These are phyloP conservation scores for Leiothrix lutea DNA, from an alignment of 2,113 vertebrate genomes.

Conservation along the genomic window DNA sequence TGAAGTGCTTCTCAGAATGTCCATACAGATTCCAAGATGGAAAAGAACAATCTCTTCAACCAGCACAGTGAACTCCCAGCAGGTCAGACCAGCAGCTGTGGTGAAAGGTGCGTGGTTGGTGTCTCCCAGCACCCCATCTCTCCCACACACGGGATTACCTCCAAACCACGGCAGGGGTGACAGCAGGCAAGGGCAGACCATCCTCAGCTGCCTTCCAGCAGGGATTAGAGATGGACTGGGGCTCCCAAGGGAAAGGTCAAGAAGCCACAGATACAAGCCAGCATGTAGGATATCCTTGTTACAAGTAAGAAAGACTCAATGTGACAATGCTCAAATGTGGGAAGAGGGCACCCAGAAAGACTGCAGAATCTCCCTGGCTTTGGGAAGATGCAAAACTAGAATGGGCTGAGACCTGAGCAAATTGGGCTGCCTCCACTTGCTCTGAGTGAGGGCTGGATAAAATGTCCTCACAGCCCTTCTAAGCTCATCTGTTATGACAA, in stretches of 20 bases:
- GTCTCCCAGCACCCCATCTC: neutral
- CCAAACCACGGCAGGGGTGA: rapidly evolving
- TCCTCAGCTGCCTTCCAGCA: neutral
- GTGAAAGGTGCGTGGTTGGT: neutral
- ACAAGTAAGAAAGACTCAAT: neutral
- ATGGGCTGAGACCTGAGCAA: neutral
- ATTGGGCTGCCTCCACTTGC: neutral
- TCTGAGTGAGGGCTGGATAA: neutral
- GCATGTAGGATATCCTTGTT: rapidly evolving
- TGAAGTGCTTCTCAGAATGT: neutral
- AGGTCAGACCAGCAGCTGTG: neutral
- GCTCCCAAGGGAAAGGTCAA: neutral
- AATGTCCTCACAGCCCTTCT: neutral
- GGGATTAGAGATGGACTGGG: neutral
- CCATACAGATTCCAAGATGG: neutral
- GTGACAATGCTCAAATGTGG: neutral
- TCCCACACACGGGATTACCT: neutral
- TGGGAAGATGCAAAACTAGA: neutral
- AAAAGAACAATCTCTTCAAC: rapidly evolving
- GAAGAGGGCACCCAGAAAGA: neutral
- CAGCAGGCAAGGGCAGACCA: neutral
- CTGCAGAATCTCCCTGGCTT: neutral
- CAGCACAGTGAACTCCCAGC: neutral
- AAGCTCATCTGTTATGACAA: neutral
- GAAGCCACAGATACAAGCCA: neutral